Evolutionary conservation across 2,888 invertebrate species (phyloP).

Genomic region (Drosophila glabriapex): DNA sequence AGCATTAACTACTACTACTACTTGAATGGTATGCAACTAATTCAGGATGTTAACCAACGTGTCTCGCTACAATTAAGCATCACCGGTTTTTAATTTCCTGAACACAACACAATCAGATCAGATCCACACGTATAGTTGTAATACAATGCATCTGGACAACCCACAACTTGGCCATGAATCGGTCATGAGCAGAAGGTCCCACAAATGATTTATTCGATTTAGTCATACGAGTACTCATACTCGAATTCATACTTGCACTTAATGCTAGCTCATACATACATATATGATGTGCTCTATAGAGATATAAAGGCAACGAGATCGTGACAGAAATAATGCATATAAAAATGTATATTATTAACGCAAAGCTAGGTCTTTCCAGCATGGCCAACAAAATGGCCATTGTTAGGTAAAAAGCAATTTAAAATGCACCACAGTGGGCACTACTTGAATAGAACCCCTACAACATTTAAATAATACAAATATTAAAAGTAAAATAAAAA

Average conservation of each 20-base stretch:
- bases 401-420: conserved; percentile 64
- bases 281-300: conserved; percentile 62
- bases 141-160: conserved; percentile 5
- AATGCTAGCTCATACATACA: conserved; percentile 4
- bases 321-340: conserved; percentile 83
- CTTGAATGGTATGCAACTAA: conserved; percentile 70
- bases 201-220: conserved; percentile 42
- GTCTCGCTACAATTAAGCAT: conserved; percentile 62
- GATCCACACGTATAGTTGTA: conserved; percentile 1
- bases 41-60: conserved; percentile 77
- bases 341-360: conserved; percentile 78
- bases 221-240: conserved; percentile 24
- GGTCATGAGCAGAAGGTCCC: conserved; percentile 33
- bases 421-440: conserved; percentile 53
- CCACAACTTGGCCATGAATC: conserved; percentile 50
- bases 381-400: conserved; percentile 65
- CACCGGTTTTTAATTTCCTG: conserved; percentile 43
- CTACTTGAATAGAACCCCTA: not conserved
- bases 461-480: not conserved
- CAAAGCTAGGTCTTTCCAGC: conserved; percentile 40
- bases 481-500: no score
- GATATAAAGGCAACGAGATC: conserved; percentile 80
- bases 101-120: conserved; percentile 5
- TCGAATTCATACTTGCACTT: conserved; percentile 15
- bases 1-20: conserved; percentile 40